phyloP scores from a whole-genome alignment of 2,113 vertebrate species.

The Paramormyrops kingsleyae region DNA sequence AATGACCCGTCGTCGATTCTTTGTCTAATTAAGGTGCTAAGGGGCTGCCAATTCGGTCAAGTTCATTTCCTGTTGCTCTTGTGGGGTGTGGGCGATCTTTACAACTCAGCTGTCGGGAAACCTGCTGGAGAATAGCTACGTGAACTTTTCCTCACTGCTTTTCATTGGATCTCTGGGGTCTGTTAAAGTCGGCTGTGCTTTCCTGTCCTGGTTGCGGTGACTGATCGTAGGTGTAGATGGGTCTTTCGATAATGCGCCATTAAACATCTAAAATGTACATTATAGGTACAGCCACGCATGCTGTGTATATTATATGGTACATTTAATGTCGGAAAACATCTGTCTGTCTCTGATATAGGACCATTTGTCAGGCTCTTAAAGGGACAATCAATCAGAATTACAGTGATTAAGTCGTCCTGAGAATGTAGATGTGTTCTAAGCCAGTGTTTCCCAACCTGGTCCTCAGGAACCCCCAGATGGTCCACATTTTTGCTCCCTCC shows the following conservation, averaged over 20 bases:
- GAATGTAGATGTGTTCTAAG: not conserved
- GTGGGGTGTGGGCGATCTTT: not conserved
- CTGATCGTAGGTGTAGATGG: not conserved
- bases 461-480: not conserved
- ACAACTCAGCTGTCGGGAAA: not conserved
- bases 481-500: not conserved
- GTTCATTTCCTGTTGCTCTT: constrained; percentile 3
- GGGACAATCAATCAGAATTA: not conserved
- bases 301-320: not conserved
- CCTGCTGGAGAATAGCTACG: not conserved
- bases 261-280: not conserved
- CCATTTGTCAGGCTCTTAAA: not conserved
- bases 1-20: not conserved
- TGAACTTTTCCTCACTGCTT: not conserved
- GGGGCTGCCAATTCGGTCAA: not conserved
- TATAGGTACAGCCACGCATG: not conserved
- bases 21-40: not conserved
- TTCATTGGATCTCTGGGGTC: not conserved
- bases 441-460: not conserved
- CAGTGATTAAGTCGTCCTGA: not conserved
- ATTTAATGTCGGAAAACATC: not conserved
- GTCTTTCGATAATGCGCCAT: not conserved
- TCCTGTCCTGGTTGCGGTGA: not conserved
- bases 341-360: not conserved
- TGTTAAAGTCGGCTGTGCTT: not conserved